Conservation (phyloP, 2,113 vertebrate genomes). For the Probosciger aterrimus region DNA sequence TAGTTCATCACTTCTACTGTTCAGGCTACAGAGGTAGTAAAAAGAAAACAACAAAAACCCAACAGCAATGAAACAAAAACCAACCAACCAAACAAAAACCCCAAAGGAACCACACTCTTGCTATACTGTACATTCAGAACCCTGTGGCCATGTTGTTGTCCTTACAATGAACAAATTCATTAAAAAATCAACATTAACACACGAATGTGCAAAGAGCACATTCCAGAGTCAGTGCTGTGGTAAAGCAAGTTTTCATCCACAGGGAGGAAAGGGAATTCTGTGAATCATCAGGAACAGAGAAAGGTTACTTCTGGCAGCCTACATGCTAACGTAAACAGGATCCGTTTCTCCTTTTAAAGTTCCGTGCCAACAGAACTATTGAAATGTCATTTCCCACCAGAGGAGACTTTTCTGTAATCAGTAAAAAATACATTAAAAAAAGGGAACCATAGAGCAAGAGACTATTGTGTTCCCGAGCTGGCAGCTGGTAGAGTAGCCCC, state of each 20-base stretch:
- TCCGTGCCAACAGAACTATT: slow-evolving; percentile 50
- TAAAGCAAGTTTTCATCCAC: slow-evolving; percentile 68
- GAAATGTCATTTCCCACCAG: slow-evolving; percentile 63
- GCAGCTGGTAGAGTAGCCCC: slow-evolving; percentile 60
- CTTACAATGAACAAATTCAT: slow-evolving; percentile 73
- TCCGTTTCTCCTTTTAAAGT: slow-evolving; percentile 47
- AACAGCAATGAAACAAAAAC: background rate
- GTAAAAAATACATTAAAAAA: slow-evolving; percentile 62
- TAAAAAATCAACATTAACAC: slow-evolving; percentile 63
- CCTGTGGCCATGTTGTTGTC: slow-evolving; percentile 71
- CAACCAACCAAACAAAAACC: background rate
- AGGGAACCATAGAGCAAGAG: slow-evolving; percentile 60
- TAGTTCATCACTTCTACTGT: slow-evolving; percentile 42
- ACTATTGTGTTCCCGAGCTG: slow-evolving; percentile 58
- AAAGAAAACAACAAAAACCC: slow-evolving; percentile 44
- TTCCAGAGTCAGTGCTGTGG: slow-evolving; percentile 70
- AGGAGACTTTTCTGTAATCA: slow-evolving; percentile 41
- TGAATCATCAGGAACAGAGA: slow-evolving; percentile 49
- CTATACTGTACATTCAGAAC: slow-evolving; percentile 74
- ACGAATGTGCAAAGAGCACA: slow-evolving; percentile 64
- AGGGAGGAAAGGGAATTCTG: slow-evolving; percentile 60
- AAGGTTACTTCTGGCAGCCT: slow-evolving; percentile 61
- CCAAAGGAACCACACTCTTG: slow-evolving; percentile 56
- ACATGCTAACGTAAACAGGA: slow-evolving; percentile 49
- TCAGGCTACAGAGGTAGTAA: slow-evolving; percentile 74